These are phyloP conservation scores for Corythornis vintsioides DNA, from an alignment of 2,113 vertebrate species.

Conservation along the genomic window DNA sequence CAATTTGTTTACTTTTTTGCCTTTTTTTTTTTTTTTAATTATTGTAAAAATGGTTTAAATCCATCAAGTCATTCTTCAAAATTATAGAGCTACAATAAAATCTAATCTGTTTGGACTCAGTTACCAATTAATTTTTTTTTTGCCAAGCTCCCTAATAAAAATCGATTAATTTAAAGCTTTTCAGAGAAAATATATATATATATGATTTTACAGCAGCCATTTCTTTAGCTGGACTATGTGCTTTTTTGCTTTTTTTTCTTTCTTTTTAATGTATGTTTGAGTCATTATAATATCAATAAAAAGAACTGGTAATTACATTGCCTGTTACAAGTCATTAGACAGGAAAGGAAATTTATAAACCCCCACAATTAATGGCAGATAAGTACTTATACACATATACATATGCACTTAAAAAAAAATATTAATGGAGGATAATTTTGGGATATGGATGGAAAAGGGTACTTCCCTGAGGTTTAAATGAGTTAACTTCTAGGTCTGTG, in stretches of 20 bases:
- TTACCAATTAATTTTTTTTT: slow-evolving; percentile 14
- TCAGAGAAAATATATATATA: neutral
- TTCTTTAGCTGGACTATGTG: neutral
- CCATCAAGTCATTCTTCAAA: neutral
- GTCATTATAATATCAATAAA: slow-evolving; percentile 18
- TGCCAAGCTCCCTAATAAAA: slow-evolving; percentile 52
- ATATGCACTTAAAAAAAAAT: neutral
- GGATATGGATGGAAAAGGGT: neutral
- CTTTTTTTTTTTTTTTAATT: neutral
- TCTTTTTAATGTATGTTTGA: neutral
- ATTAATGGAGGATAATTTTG: neutral
- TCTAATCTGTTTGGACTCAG: slow-evolving; percentile 7
- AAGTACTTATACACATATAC: neutral
- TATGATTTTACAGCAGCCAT: slow-evolving; percentile 13
- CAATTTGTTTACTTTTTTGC: slow-evolving; percentile 8
- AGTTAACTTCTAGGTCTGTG: neutral
- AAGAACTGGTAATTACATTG: slow-evolving; percentile 8
- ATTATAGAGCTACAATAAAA: slow-evolving; percentile 21
- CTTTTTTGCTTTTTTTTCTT: neutral
- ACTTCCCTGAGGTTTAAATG: neutral
- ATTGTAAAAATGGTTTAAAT: slow-evolving; percentile 30
- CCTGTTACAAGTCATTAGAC: slow-evolving; percentile 34
- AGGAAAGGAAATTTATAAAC: slow-evolving; percentile 12
- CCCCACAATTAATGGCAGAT: neutral
- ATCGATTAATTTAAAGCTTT: slow-evolving; percentile 33